A percentile compares a stretch with the other conserved stretches of the same genome.
Conservation (phyloP, 2,113 vertebrate species). For the Grus americana region DNA sequence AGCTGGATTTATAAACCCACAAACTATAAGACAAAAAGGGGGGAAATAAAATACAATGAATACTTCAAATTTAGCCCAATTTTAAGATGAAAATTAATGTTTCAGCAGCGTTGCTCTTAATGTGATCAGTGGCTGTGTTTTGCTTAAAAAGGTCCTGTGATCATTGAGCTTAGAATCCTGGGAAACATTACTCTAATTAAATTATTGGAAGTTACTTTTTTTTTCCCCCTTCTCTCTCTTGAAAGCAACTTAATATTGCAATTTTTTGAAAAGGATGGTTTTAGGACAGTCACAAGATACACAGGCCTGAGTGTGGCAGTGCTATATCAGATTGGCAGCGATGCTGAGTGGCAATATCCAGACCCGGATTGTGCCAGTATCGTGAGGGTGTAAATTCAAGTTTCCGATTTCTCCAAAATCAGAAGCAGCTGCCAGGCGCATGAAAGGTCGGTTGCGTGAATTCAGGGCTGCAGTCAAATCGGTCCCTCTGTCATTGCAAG, state of each 20-base stretch:
- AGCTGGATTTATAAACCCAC: background rate
- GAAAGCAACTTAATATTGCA: background rate
- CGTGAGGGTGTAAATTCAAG: background rate
- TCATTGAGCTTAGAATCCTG: background rate
- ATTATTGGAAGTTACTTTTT: background rate
- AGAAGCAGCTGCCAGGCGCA: background rate
- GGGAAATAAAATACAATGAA: background rate
- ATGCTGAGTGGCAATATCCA: background rate
- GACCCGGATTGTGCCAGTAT: background rate
- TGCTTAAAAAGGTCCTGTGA: background rate
- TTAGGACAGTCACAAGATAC: background rate
- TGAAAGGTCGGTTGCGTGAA: background rate
- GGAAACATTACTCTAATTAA: background rate
- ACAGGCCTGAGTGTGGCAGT: background rate
- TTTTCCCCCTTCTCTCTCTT: fast-evolving
- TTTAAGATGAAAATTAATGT: background rate
- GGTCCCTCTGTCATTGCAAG: background rate
- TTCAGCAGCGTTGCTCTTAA: background rate
- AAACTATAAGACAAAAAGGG: background rate
- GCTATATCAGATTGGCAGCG: background rate
- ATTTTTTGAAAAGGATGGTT: background rate
- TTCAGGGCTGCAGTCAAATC: background rate
- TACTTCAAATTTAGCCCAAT: background rate
- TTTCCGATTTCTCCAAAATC: background rate
- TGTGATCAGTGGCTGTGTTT: background rate